Evolutionary conservation across 2,888 invertebrate species (phyloP).

Genomic region (Ornithoptera alexandrae): DNA sequence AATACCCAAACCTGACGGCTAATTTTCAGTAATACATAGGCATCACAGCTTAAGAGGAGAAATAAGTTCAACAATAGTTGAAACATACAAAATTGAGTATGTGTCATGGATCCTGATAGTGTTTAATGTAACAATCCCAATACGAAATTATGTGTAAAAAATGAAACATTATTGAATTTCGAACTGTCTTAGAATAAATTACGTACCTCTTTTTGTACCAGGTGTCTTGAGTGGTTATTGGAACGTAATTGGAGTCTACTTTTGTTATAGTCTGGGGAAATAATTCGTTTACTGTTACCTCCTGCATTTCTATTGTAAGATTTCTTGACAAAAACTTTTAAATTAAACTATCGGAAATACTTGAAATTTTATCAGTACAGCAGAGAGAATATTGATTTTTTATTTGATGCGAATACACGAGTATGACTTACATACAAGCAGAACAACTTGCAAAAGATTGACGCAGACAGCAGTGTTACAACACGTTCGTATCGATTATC

Average conservation of each 20-base stretch:
- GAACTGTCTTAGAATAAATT: conserved; percentile 5
- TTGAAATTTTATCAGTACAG: no score
- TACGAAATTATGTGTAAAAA: not conserved
- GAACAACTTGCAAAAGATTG: no score
- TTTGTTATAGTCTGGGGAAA: conserved; percentile 51
- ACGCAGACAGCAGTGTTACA: no score
- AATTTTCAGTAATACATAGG: no score
- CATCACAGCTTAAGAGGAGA: not conserved
- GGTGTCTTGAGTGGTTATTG: conserved; percentile 53
- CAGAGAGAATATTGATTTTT: no score
- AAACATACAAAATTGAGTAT: conserved; percentile 15
- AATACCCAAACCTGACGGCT: no score
- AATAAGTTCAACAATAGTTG: not conserved
- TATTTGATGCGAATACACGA: no score
- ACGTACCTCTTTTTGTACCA: conserved; percentile 48
- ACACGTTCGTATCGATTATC: no score
- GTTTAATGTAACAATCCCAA: not conserved
- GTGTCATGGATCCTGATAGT: conserved; percentile 14
- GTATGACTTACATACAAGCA: no score
- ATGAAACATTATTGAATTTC: not conserved
- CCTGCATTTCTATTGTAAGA: conserved; percentile 42
- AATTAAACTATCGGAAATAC: no score
- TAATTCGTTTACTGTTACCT: conserved; percentile 51
- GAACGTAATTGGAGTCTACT: conserved; percentile 48
- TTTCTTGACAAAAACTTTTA: no score